Evolutionary conservation across 2,113 vertebrate genomes (phyloP).

Genomic region (Melospiza georgiana): DNA sequence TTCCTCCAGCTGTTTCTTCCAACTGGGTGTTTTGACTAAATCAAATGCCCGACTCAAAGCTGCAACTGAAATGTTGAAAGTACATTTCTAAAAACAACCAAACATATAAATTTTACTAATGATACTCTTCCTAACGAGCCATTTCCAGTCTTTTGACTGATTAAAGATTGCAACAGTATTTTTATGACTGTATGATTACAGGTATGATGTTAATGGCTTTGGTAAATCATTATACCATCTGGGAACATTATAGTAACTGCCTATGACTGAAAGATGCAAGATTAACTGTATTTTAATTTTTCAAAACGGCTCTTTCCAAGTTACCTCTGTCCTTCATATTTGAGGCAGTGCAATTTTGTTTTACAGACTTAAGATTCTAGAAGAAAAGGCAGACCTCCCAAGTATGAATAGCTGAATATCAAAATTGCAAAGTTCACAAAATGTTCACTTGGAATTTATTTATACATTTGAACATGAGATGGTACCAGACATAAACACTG

Average conservation of each 20-base stretch:
- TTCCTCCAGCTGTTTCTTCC: neutral
- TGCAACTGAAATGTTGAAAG: neutral
- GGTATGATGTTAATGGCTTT: neutral
- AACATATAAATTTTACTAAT: neutral
- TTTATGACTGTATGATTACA: neutral
- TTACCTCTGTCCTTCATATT: neutral
- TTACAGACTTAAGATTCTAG: neutral
- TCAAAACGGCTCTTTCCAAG: neutral
- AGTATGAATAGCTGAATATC: neutral
- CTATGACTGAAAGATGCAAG: neutral
- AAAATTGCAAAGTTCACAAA: neutral
- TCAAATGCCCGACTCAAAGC: neutral
- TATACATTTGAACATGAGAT: neutral
- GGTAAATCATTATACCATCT: neutral
- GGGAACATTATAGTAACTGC: neutral
- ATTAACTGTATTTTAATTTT: neutral
- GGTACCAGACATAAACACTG: neutral
- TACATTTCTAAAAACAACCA: neutral
- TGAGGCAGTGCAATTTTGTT: neutral
- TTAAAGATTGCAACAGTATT: neutral
- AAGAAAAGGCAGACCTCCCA: neutral
- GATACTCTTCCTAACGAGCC: neutral
- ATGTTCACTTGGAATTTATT: neutral
- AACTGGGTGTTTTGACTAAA: conserved; percentile 19
- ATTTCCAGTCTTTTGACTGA: neutral